phyloP scores from a whole-genome alignment of 2,113 vertebrate genomes.

The Catharus bicknelli region DNA sequence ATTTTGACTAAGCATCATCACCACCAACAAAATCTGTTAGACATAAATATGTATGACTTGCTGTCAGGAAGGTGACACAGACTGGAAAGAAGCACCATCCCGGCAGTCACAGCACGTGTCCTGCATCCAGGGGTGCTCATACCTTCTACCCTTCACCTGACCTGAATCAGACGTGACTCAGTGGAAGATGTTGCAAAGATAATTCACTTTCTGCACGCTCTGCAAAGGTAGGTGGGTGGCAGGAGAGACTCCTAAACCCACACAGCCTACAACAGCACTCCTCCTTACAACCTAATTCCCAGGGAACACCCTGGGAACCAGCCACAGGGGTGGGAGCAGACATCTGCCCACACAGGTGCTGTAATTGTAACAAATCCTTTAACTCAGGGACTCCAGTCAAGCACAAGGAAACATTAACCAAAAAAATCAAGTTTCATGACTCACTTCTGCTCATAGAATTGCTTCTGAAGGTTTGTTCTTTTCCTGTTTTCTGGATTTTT shows the following conservation, averaged over 20 bases:
- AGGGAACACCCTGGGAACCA: not conserved
- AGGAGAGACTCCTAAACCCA: not conserved
- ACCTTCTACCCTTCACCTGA: not conserved
- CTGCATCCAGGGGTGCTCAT: not conserved
- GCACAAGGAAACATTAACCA: not conserved
- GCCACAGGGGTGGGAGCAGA: not conserved
- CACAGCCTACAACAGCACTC: accelerated
- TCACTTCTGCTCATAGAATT: not conserved
- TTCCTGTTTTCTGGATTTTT: not conserved
- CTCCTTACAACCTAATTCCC: not conserved
- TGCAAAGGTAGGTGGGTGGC: not conserved
- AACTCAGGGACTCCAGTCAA: not conserved
- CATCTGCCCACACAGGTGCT: not conserved
- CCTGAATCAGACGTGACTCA: not conserved
- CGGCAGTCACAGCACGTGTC: accelerated
- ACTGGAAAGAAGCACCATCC: not conserved
- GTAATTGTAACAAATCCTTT: not conserved
- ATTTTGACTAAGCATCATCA: not conserved
- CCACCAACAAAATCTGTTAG: not conserved
- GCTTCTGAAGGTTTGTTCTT: not conserved
- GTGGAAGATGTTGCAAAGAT: not conserved
- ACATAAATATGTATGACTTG: not conserved
- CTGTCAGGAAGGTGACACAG: not conserved
- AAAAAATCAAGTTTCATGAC: not conserved
- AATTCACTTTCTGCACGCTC: not conserved